phyloP scores from a whole-genome alignment of 2,888 invertebrate genomes.

The Cephus nigrinus region DNA sequence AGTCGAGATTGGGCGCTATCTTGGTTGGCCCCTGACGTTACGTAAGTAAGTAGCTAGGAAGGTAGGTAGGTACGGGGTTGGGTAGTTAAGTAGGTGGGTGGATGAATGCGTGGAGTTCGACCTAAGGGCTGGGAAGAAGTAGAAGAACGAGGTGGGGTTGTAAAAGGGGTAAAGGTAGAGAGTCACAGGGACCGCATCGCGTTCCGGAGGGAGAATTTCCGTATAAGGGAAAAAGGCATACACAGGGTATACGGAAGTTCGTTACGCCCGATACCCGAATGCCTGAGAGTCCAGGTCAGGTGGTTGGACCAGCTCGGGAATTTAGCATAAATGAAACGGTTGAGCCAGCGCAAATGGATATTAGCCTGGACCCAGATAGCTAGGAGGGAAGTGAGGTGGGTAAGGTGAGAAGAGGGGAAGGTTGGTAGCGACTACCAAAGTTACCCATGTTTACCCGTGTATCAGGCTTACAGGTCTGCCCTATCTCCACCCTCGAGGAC shows the following conservation, averaged over 20 bases:
- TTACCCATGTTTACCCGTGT: slow-evolving; percentile 10
- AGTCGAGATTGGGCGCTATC: not conserved
- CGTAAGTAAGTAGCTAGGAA: not conserved
- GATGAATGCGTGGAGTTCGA: not conserved
- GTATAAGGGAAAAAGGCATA: slow-evolving; percentile 4
- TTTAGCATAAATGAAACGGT: slow-evolving; percentile 30
- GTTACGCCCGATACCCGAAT: slow-evolving; percentile 4
- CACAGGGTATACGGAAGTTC: not conserved
- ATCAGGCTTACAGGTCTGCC: slow-evolving; percentile 5
- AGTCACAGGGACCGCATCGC: not conserved
- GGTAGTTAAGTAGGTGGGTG: not conserved
- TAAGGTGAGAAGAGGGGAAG: not conserved
- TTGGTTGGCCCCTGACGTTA: not conserved
- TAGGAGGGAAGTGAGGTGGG: not conserved
- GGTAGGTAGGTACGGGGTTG: not conserved
- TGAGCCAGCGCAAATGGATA: slow-evolving; percentile 30
- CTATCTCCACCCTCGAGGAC: not conserved
- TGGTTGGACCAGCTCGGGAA: not conserved
- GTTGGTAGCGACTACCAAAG: not conserved
- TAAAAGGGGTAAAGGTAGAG: not conserved
- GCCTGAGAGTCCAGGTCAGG: not conserved
- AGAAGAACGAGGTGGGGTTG: not conserved
- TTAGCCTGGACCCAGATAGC: slow-evolving; percentile 14
- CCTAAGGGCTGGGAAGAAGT: not conserved
- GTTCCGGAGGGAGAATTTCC: not conserved